These are phyloP conservation scores for Zaprionus ghesquierei DNA, from an alignment of 1,140 invertebrate species.

Conservation along the genomic window DNA sequence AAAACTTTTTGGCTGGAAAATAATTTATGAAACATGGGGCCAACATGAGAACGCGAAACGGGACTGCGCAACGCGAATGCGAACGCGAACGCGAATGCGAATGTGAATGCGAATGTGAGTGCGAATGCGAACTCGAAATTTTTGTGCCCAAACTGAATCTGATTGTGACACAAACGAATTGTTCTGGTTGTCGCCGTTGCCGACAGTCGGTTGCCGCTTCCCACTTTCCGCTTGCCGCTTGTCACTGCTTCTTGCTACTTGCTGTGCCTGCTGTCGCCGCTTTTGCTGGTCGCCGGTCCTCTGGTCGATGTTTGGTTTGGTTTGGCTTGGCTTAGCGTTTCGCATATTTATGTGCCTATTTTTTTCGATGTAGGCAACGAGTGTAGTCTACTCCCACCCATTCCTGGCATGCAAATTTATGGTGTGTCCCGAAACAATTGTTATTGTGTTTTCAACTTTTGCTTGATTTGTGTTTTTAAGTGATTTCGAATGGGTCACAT, in stretches of 20 bases:
- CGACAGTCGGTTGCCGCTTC: not conserved
- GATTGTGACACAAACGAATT: conserved; percentile 81
- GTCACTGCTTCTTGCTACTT: not conserved
- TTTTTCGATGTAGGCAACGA: conserved; percentile 39
- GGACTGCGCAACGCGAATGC: conserved; percentile 20
- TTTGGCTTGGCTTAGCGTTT: not conserved
- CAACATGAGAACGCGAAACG: conserved; percentile 69
- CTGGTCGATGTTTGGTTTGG: conserved; percentile 20
- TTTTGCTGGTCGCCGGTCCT: conserved; percentile 9
- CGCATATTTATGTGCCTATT: conserved; percentile 78
- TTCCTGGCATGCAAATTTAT: conserved; percentile 80
- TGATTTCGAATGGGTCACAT: conserved; percentile 77
- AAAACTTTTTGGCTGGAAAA: conserved; percentile 71
- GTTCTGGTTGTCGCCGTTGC: conserved; percentile 67
- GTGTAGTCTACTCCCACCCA: conserved; percentile 16
- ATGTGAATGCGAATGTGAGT: conserved; percentile 30
- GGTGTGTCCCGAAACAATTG: conserved; percentile 80
- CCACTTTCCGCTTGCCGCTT: not conserved
- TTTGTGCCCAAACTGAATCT: conserved; percentile 77
- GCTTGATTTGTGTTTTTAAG: conserved; percentile 81
- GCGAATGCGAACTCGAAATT: conserved; percentile 59
- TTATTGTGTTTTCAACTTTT: conserved; percentile 81
- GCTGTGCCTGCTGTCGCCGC: not conserved
- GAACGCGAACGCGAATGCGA: conserved; percentile 41
- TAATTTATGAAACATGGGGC: conserved; percentile 79